Base-by-base conservation (phyloP, 2,888 invertebrate species). In the Leptura quadrifasciata region DNA sequence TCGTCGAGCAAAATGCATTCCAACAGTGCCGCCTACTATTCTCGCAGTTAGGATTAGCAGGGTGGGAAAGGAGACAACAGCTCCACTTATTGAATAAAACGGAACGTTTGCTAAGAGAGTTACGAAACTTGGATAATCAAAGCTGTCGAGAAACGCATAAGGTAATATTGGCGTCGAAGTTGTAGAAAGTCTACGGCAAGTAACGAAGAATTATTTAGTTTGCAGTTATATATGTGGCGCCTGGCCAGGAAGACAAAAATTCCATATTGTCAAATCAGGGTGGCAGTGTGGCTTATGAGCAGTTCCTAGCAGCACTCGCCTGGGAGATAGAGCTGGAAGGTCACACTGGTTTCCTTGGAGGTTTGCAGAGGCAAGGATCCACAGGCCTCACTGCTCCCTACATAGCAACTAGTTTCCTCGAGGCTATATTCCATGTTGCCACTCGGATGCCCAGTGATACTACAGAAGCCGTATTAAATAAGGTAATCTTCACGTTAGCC, bases 151-250 rank as follows among this genome's bases (percentile, higher is more conserved):
- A 98, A 88, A 97, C 97, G 0, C 98, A 98, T 90, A 98, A 98
- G 90, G 88, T 88, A 84, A 72, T 10, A n/a, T 58, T 60, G 0
- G 5, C 9, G 2, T 12, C 8, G 5, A 72, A 4, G 20, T n/a
- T 54, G 17, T 18, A 54, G n/a, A n/a, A 6, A 18, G 15, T 54
- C 2, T 18, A n/a, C n/a, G n/a, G n/a, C n/a, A 18, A 54, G 10
- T 57, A 57, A 20, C 8, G 10, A 20, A 4, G 2, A 15, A 12
- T 20, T 57, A 57, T 57, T 18, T 79, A 88, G 88, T 94, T 98
- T 84, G 99, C 99, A 18, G 97, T 99, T 64, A 97, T 99, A 85
- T 99, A 98, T 90, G 98, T 99, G 18, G 97, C 95, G n/a, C 95
- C 95, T 63, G 98, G 98, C 0, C 99, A 99, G 88, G 98, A 99